A percentile compares a stretch with the other conserved stretches of the same genome.
Evolutionary conservation across 2,797 vertebrate genomes (phyloP).

Genomic region (Enteromius radiatus): DNA sequence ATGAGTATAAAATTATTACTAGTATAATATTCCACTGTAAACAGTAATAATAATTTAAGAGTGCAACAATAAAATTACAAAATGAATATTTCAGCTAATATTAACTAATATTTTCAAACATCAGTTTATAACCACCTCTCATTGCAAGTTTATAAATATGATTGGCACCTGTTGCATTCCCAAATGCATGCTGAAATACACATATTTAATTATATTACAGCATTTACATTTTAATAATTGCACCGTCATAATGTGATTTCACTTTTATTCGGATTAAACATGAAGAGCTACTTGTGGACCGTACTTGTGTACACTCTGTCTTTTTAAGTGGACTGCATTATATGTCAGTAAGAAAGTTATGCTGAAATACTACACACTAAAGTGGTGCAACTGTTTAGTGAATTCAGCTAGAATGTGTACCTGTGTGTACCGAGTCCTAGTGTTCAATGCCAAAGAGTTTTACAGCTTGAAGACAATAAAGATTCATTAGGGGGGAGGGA

Average conservation of each 20-base stretch:
- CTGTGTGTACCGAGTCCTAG: neutral
- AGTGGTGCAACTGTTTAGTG: neutral
- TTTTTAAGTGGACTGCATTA: neutral
- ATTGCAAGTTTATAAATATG: neutral
- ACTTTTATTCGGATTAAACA: neutral
- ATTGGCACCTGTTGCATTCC: neutral
- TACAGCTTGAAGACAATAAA: constrained; percentile 9
- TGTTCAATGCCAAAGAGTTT: neutral
- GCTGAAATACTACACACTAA: neutral
- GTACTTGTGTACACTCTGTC: neutral
- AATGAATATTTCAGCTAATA: neutral
- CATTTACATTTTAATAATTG: neutral
- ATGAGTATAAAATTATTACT: neutral
- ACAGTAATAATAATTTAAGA: neutral
- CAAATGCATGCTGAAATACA: neutral
- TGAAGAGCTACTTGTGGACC: neutral
- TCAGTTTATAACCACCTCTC: too few relatives aligned
- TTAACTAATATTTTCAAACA: neutral
- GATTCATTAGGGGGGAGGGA: constrained; percentile 27
- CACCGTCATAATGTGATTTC: neutral
- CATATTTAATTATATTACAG: neutral
- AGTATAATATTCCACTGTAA: neutral
- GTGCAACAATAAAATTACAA: neutral
- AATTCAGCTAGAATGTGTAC: neutral
- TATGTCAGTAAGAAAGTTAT: neutral